Base-by-base conservation (phyloP, 2,888 invertebrate species). In the Eupithecia abbreviata region DNA sequence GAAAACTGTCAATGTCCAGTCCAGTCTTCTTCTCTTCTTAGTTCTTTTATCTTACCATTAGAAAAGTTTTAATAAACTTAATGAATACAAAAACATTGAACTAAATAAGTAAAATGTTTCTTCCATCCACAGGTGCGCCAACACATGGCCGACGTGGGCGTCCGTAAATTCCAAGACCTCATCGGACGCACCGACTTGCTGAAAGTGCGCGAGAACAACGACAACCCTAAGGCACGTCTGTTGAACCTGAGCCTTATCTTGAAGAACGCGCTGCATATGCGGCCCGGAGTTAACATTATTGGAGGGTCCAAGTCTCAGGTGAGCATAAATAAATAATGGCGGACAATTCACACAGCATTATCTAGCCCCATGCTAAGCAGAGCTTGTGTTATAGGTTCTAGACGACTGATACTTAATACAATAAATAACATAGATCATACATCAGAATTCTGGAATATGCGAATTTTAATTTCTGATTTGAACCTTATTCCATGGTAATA, bases 101-200 rank as follows among this genome's bases (percentile, higher is more conserved):
- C 30, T 30, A 30, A 30, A 30, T 30, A 30, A 30, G 30, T 30
- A 30, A 30, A 30, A 30, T 30, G 30, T 30, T 30, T 66, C 7
- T 18, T 15, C 13, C 66, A 13, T 42, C 71, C 7, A 0, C 84
- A 98, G 98, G 97, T 98, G 13, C 97, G 99, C 70, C 94, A 96
- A 77, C 97, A 98, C 87, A 98, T 99, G 98, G 98, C 99, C 1
- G 97, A 96, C 73, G 95, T 99, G 80, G 99, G 99, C 5, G 97
- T 99, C 66, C 95, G 97, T 15, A 96, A 96, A 81, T 98, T 98
- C 96, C 98, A 98, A 90, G 98, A 99, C 84, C 95, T 99, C 74
- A 97, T 99, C 84, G 99, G 99, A 0, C 97, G 98, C 74, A 98
- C 98, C 0, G 99, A 99, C 92, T 92, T 98, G 43, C 95, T 99